Evolutionary conservation across 2,113 vertebrate species (phyloP), one percentile per base, ranked within the genome.

Genomic region (Chascanopsetta lugubris): DNA sequence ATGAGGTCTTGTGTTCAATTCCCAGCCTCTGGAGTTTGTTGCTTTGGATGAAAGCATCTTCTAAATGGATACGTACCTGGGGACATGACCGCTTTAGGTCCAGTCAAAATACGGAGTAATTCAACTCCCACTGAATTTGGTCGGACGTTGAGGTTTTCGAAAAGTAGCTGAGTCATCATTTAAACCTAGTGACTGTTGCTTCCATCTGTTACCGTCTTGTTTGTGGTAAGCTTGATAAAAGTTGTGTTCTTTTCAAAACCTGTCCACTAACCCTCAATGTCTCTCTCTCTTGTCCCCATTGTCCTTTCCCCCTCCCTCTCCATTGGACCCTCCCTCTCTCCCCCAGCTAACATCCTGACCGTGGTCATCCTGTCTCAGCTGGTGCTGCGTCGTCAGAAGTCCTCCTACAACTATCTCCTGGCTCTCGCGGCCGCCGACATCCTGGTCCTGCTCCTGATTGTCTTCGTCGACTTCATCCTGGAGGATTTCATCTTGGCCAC

Each of bases 391-490:
- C 92, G 96, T 58, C 97, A 99, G 90, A 99, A 99, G 87, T 99
- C 97, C 59, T 99, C 96, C 67, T 99, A 99, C 72, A 99, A 97
- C 86, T 99, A 99, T 69, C 96, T 99, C 27, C 79, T 99, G 87
- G 97, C 96, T 3, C 93, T 99, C n/a, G 96, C 97, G 0, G 95
- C 95, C 0, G 97, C 97, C 0, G 97, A 99, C 88, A 96, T 98
- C 80, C 75, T 98, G 40, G 96, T 98, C 25, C 95, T 99, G 20
- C 93, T 99, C 72, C 94, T 99, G 85, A 97, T 99, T 0, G 96
- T 98, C 34, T 98, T 99, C 58, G 95, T 98, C 2, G 97, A 99
- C 85, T 98, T 99, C 72, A 91, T 99, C 9, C 61, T 98, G 89
- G 96, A 98, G 87, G 96, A 98, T 59, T 98, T 98, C 68, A 93